Conservation (phyloP, 2,797 vertebrate species). For the Limosa lapponica region DNA sequence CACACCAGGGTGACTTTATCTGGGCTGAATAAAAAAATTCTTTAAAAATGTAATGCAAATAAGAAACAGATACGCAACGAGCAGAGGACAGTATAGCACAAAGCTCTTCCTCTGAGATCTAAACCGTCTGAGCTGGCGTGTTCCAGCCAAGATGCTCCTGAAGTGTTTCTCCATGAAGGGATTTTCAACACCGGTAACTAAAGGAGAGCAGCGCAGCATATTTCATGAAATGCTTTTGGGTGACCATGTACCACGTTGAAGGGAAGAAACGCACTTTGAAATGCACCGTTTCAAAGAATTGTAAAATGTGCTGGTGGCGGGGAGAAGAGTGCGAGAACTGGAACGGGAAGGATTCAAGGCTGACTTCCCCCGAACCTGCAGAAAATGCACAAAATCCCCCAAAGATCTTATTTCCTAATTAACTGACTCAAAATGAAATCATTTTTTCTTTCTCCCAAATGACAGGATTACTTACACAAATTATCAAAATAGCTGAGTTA, state of each 20-base stretch:
- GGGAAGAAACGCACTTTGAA: not conserved
- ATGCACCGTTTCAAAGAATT: not conserved
- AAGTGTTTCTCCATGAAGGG: not conserved
- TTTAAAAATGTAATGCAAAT: constrained; percentile 30
- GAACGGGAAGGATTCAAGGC: constrained; percentile 16
- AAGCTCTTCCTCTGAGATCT: constrained; percentile 11
- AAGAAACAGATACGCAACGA: not conserved
- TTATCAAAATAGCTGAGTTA: constrained; percentile 69
- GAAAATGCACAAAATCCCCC: constrained; percentile 56
- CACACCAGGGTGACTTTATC: constrained; percentile 18
- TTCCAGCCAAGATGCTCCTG: not conserved
- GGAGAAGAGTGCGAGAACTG: not conserved
- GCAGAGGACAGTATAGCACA: not conserved
- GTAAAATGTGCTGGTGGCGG: not conserved
- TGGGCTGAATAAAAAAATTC: not conserved
- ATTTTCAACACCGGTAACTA: not conserved
- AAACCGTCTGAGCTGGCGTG: not conserved
- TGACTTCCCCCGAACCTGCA: constrained; percentile 37
- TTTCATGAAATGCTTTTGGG: not conserved
- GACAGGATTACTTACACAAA: constrained; percentile 69
- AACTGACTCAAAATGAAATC: constrained; percentile 70
- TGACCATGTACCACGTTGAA: not conserved
- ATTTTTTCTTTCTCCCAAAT: constrained; percentile 69
- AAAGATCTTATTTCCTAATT: constrained; percentile 68
- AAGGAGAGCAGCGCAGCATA: not conserved